Evolutionary conservation across 1,140 invertebrate genomes (phyloP), one percentile per base, ranked within the genome.

Genomic region (Myzus persicae): DNA sequence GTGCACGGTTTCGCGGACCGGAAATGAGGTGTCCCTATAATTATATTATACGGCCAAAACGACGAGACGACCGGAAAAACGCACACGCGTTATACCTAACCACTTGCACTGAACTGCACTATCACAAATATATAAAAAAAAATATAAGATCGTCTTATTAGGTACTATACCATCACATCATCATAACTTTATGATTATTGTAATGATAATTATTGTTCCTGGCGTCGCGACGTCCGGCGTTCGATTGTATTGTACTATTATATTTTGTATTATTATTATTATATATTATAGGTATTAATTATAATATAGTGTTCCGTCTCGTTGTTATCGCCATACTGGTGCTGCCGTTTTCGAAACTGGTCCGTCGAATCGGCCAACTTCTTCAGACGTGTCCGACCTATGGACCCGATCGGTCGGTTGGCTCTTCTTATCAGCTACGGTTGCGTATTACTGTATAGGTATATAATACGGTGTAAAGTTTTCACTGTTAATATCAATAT

Each of bases 401-500:
- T 82, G 76, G 76, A 82, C 76, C 76, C 22, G 36, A 38, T 82
- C 36, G 36, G 24, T 38, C 76, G 31, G 18, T 76, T 38, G 20
- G 76, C 36, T 82, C 20, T 24, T 82, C 76, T 82, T 82, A 82
- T 82, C 76, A 48, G 46, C 8, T 24, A 9, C 76, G 38, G n/a
- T n/a, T 76, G 59, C 31, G 59, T 76, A 36, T 76, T 67, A 76
- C 3, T 76, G 5, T 76, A 76, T 20, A 18, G 11, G 59, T 76
- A 36, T 76, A n/a, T 20, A n/a, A 18, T n/a, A 31, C 9, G 26
- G 59, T 31, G 31, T n/a, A 76, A 31, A 76, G 14, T 76, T 76
- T 76, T 76, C 31, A 76, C 59, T 67, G 59, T 67, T 67, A 67
- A 67, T 67, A 76, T 76, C 31, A n/a, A n/a, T 76, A n/a, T 76